Conservation (phyloP, 2,113 vertebrate species). For the Bos indicus region DNA sequence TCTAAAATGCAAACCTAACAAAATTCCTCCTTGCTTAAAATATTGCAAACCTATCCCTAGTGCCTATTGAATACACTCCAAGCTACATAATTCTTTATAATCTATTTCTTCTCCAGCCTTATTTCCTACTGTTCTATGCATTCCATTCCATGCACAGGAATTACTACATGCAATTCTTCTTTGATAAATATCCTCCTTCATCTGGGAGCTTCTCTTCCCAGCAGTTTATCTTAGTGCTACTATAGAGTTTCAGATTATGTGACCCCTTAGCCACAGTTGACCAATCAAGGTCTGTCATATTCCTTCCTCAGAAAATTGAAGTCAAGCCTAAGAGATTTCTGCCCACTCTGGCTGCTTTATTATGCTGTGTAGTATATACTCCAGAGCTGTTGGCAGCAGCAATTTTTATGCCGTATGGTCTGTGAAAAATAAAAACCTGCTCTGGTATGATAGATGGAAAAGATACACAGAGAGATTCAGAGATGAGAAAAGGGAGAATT, state of each 20-base stretch:
- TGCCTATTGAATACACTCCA: not conserved
- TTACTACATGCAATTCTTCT: not conserved
- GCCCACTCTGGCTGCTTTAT: not conserved
- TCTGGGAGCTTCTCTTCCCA: not conserved
- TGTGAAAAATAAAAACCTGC: slow-evolving; percentile 12
- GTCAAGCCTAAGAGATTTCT: slow-evolving; percentile 4
- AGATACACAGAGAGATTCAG: not conserved
- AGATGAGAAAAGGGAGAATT: not conserved
- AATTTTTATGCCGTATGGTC: slow-evolving; percentile 32
- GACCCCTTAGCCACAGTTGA: not conserved
- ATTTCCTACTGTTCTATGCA: not conserved
- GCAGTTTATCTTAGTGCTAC: not conserved
- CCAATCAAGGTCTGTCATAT: not conserved
- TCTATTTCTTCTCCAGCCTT: not conserved
- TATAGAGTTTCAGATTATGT: not conserved
- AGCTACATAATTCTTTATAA: not conserved
- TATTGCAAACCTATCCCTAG: not conserved
- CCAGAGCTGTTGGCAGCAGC: slow-evolving; percentile 14
- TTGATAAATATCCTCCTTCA: not conserved
- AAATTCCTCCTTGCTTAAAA: not conserved
- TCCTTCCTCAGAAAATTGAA: slow-evolving; percentile 5
- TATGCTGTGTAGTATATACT: slow-evolving; percentile 16
- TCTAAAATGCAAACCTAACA: not conserved
- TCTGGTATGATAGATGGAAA: slow-evolving; percentile 21
- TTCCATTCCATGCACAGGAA: not conserved